phyloP scores from a whole-genome alignment of 2,797 vertebrate species.

The Lithobates pipiens region DNA sequence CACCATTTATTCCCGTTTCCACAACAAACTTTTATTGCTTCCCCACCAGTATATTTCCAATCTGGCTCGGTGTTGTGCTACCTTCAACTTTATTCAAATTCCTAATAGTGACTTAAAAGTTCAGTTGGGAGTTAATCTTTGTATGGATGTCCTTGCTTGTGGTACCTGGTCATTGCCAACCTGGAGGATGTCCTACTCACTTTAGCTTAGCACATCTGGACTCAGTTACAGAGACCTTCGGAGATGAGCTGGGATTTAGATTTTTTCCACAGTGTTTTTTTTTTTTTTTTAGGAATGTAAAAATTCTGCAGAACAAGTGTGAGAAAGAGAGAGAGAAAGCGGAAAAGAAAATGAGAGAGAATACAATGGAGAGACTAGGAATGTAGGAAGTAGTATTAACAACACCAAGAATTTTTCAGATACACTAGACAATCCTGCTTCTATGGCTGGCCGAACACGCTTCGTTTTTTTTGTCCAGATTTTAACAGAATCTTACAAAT shows the following conservation, averaged over 20 bases:
- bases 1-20: background rate
- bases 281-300: slow-evolving; percentile 28
- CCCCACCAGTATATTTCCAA: background rate
- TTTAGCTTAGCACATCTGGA: slow-evolving; percentile 39
- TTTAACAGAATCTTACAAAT: too few species aligned
- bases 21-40: background rate
- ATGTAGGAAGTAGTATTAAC: background rate
- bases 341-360: background rate
- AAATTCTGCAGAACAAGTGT: background rate
- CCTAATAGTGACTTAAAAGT: background rate
- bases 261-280: slow-evolving; percentile 25
- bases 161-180: slow-evolving; percentile 21
- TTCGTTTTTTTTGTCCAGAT: too few species aligned
- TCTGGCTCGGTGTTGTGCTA: background rate
- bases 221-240: slow-evolving; percentile 18
- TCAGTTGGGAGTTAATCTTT: background rate
- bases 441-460: too few species aligned
- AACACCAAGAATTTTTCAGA: too few species aligned
- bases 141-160: background rate
- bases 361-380: background rate
- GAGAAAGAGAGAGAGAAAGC: background rate
- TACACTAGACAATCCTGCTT: too few species aligned
- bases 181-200: slow-evolving; percentile 6
- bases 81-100: background rate
- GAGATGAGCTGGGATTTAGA: slow-evolving; percentile 27